Evolutionary conservation across 2,888 invertebrate species (phyloP), one percentile per base, ranked within the genome.

Genomic region (Cantharis lateralis): DNA sequence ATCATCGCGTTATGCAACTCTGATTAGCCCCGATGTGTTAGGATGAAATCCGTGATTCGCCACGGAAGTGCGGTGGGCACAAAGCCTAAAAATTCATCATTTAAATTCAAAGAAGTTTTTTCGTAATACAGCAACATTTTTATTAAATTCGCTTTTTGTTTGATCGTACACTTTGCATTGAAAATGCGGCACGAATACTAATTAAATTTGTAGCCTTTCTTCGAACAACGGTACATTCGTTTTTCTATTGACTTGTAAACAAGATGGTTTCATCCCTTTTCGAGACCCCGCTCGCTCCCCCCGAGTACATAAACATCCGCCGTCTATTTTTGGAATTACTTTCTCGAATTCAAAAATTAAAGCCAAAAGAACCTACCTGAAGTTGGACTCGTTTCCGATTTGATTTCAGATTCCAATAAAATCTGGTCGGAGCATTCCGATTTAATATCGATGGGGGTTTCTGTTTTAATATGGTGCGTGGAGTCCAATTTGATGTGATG

Each of bases 401-500:
- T 72, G 18, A 72, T 72, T 20, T 66, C 64, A 20, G 64, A 24
- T 24, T 70, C 20, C 20, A 70, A 66, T 2, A 48, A 48, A 48
- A 48, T 48, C 48, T 48, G 48, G 48, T 48, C 48, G 48, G 48
- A 48, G 48, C 48, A 48, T 66, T 89, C 89, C 48, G 88, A 88
- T 82, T 88, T 86, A 74, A 88, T 86, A 66, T 66, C 64, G 24
- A 66, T 20, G 18, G 18, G 64, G 13, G 32, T 15, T 68, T 68
- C 68, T 15, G 68, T 24, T 68, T 68, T 68, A 26, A 26, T 28
- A 26, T 84, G 62, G 83, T 83, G 72, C 15, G 68, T 28, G 24
- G 18, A 20, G n/a, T 89, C 89, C 61, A 88, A 88, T 83, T 88
- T 87, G 74, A 88, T 86, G 78, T 88, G 84, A 73, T 86, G 83